These are phyloP conservation scores for Austrofundulus limnaeus DNA, from an alignment of 2,113 vertebrate species.

Conservation along the genomic window DNA sequence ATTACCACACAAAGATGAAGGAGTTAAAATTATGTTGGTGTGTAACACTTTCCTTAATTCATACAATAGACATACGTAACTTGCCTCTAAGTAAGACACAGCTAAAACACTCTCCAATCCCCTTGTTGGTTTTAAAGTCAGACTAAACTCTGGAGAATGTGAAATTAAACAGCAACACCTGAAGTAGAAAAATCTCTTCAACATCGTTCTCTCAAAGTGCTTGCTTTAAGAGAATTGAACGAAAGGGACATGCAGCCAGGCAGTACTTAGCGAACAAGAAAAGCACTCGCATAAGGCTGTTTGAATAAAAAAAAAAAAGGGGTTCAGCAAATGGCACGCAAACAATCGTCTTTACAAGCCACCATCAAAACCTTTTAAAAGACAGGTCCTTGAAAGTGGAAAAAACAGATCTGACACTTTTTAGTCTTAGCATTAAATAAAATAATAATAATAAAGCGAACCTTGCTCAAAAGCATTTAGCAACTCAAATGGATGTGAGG, in stretches of 20 bases:
- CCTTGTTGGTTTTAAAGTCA: background rate
- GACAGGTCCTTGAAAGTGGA: constrained; percentile 18
- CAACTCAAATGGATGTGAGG: constrained; percentile 14
- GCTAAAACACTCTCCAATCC: background rate
- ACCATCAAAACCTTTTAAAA: constrained; percentile 33
- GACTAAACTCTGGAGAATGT: constrained; percentile 4
- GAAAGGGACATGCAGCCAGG: constrained; percentile 23
- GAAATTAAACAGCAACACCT: constrained; percentile 11
- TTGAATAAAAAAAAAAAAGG: constrained; percentile 35
- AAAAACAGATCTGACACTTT: constrained; percentile 17
- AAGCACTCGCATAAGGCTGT: constrained; percentile 24
- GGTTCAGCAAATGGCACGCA: constrained; percentile 32
- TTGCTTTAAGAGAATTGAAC: constrained; percentile 46
- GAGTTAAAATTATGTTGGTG: too few species aligned
- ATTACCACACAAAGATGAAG: too few species aligned
- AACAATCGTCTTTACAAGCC: constrained; percentile 6
- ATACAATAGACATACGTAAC: background rate
- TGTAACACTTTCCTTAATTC: too few species aligned
- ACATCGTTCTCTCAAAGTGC: constrained; percentile 21
- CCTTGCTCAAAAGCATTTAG: constrained; percentile 47
- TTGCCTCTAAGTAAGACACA: background rate
- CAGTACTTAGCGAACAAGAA: constrained; percentile 24
- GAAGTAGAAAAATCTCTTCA: constrained; percentile 6
- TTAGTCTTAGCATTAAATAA: constrained; percentile 17
- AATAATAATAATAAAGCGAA: background rate